phyloP scores from a whole-genome alignment of 2,888 invertebrate genomes.

The Parapristionchus giblindavisi region DNA sequence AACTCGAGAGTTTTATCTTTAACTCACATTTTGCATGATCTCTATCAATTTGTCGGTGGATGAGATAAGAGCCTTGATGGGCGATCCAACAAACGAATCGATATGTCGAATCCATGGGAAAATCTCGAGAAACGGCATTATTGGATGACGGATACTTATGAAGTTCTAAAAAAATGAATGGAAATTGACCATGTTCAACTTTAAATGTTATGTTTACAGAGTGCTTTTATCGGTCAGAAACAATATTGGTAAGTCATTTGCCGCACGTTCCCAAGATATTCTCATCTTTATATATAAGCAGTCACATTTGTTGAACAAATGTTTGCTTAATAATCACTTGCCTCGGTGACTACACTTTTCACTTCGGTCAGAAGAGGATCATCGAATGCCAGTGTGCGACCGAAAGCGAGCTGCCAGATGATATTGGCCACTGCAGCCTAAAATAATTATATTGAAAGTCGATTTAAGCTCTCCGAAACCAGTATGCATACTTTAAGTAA shows the following conservation, averaged over 20 bases:
- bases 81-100: not conserved
- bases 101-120: not conserved
- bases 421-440: not conserved
- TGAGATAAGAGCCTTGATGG: not conserved
- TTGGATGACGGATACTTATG: not conserved
- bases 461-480: too few relatives aligned
- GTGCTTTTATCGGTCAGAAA: too few relatives aligned
- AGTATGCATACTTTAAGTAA: too few relatives aligned
- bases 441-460: too few relatives aligned
- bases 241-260: too few relatives aligned
- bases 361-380: conserved; percentile 11
- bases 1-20: too few relatives aligned
- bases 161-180: not conserved
- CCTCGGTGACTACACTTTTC: not conserved
- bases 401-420: conserved; percentile 23
- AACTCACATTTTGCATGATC: not conserved
- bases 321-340: not conserved
- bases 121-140: not conserved
- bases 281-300: not conserved
- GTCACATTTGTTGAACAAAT: not conserved
- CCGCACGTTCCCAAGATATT: too few relatives aligned
- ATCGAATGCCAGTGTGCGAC: not conserved
- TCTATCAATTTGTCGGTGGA: not conserved
- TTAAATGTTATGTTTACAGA: too few relatives aligned
- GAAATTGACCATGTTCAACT: too few relatives aligned